A percentile compares a stretch with the other conserved stretches of the same genome.
Conservation (phyloP, 2,888 invertebrate genomes). For the Trissoscelio sp. region DNA sequence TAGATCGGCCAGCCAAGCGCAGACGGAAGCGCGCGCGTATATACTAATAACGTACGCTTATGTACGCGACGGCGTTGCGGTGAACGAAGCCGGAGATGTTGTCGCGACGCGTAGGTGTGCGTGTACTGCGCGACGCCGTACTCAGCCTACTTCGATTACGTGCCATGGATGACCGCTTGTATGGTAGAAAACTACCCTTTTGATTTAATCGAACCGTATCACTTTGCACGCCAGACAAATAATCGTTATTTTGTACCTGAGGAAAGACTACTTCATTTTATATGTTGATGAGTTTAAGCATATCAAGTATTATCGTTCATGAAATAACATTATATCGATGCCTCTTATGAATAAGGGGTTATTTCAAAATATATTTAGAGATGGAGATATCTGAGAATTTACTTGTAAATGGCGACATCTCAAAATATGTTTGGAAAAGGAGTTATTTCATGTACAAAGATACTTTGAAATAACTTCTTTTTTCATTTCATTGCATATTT, state of each 20-base stretch:
- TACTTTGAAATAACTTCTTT: too few relatives aligned
- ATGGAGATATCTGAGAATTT: too few relatives aligned
- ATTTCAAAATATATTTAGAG: too few relatives aligned
- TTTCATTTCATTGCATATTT: too few relatives aligned
- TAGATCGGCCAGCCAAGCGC: conserved; percentile 68
- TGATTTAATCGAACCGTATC: conserved; percentile 51
- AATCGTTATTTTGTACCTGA: conserved; percentile 27
- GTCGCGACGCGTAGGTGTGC: conserved; percentile 47
- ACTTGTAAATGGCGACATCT: too few relatives aligned
- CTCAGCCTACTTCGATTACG: conserved; percentile 65
- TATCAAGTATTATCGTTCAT: neutral
- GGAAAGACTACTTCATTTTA: conserved; percentile 2
- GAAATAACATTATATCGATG: neutral
- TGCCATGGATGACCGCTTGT: conserved; percentile 57
- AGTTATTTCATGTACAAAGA: too few relatives aligned
- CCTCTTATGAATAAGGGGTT: too few relatives aligned
- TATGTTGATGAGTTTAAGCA: neutral
- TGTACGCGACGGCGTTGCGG: conserved; percentile 51
- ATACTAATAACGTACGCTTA: conserved; percentile 67
- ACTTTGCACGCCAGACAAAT: conserved; percentile 49
- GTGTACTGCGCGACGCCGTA: conserved; percentile 60
- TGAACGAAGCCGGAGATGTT: conserved; percentile 65
- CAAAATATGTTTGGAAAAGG: too few relatives aligned
- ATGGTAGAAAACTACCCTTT: conserved; percentile 62
- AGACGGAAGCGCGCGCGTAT: conserved; percentile 66